phyloP scores from a whole-genome alignment of 2,888 invertebrate species.

The Quadroppia sp. region DNA sequence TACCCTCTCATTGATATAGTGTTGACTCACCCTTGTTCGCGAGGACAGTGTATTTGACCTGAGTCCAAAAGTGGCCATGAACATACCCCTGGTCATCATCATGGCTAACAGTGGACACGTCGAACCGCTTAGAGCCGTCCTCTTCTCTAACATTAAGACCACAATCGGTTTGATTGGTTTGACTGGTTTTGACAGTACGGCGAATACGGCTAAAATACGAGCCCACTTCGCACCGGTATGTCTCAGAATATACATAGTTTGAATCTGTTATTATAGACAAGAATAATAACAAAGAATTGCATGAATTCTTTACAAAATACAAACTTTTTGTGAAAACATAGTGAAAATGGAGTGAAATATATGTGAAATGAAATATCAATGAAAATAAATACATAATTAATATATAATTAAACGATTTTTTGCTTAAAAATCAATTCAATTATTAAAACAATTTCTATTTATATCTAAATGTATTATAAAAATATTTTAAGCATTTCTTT shows the following conservation, averaged over 20 bases:
- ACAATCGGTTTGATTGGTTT: background rate
- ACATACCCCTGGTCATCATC: background rate
- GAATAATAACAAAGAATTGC: too few relatives aligned
- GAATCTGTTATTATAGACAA: too few relatives aligned
- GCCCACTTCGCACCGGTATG: slow-evolving; percentile 18
- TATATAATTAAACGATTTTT: too few relatives aligned
- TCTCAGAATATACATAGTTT: background rate
- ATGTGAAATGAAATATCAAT: too few relatives aligned
- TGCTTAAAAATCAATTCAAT: too few relatives aligned
- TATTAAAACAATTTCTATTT: too few relatives aligned
- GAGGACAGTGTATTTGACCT: background rate
- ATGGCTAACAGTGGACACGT: background rate
- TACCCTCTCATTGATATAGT: background rate
- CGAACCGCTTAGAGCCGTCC: background rate
- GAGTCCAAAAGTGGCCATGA: background rate
- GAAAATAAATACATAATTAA: too few relatives aligned
- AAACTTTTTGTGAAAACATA: too few relatives aligned
- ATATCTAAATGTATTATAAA: too few relatives aligned
- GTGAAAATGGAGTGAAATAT: too few relatives aligned
- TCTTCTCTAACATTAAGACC: background rate
- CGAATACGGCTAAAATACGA: background rate
- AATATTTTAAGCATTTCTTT: too few relatives aligned
- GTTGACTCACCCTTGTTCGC: background rate
- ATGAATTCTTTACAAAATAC: too few relatives aligned
- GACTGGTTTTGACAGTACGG: background rate